Base-by-base conservation (phyloP, 2,797 vertebrate species). In the Phrynocephalus guinanensis region DNA sequence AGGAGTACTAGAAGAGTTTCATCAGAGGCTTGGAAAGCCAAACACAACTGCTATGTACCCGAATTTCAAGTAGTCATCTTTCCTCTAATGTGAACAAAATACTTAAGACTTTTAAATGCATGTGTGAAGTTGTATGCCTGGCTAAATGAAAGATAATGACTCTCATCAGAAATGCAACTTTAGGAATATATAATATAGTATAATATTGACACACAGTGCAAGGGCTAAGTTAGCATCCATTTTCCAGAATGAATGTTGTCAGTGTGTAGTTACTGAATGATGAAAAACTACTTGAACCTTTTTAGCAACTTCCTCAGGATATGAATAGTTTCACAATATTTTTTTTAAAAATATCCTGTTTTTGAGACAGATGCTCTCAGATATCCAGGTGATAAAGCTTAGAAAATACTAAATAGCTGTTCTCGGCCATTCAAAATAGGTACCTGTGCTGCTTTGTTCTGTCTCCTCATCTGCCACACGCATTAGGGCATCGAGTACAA, bases 401-500 rank as follows among this genome's bases (percentile, higher is more conserved):
- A 44, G 26, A 72, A n/a, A 18, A 20, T 70, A 22, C n/a, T 50
- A 71, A 38, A 71, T 20, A 70, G 26, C 78, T 73, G 76, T 56
- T 79, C 68, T 86, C 75, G 26, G 4, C 16, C 30, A 52, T n/a
- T 76, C 56, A 80, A 6, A 16, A 0, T 60, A 44, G 93, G 91
- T 96, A 99, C 99, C 99, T 97, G 98, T 98, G 82, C 97, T 98
- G 95, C 98, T 99, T 91, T 99, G 98, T 85, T 99, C 98, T 0
- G 98, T 97, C 91, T 99, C 98, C 90, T 99, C 99, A 0, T 97
- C 98, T 24, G 98, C 98, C 96, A 99, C 98, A 90, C 99, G 98
- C 98, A 99, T 99, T 89, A 99, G 97, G 0, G 98, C 98, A 26
- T 99, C 98, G 71, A 99, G 95, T n/a, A 99, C 98, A 83, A 99